Conservation (phyloP, 2,797 vertebrate species). For the Sebastes melanostomus region DNA sequence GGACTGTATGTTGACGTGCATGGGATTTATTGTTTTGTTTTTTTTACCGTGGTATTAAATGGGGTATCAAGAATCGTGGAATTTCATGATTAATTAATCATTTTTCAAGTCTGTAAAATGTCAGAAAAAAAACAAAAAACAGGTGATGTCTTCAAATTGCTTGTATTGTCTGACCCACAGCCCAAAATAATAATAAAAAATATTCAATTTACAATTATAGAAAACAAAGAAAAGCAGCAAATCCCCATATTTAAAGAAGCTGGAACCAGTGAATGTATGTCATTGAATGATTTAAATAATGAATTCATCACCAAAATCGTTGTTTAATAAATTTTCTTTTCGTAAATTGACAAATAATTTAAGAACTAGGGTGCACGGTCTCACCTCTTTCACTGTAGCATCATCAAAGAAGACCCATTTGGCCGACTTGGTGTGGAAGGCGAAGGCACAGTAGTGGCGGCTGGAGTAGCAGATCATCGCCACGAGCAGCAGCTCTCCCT, state of each 20-base stretch:
- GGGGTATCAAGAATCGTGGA: no score
- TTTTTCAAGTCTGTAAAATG: not conserved
- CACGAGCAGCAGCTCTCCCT: constrained; percentile 91
- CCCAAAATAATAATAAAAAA: not conserved
- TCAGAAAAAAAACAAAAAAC: no score
- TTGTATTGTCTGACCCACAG: not conserved
- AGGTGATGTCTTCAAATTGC: not conserved
- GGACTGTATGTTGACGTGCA: no score
- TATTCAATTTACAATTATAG: not conserved
- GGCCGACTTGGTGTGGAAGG: constrained; percentile 95
- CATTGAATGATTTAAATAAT: not conserved
- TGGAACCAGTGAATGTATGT: not conserved
- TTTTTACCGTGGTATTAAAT: no score
- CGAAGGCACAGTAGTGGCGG: constrained; percentile 96
- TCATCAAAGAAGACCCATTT: constrained; percentile 99
- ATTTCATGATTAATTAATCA: not conserved
- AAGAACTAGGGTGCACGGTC: not conserved
- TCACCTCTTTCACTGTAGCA: constrained; percentile 98
- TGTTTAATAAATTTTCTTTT: not conserved
- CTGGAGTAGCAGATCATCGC: constrained; percentile 98
- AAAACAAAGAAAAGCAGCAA: not conserved
- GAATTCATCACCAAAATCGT: not conserved
- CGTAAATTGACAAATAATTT: not conserved
- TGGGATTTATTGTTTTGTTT: no score
- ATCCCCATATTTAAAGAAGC: not conserved